phyloP scores from a whole-genome alignment of 2,888 invertebrate genomes.

The Pristionchus mayeri region DNA sequence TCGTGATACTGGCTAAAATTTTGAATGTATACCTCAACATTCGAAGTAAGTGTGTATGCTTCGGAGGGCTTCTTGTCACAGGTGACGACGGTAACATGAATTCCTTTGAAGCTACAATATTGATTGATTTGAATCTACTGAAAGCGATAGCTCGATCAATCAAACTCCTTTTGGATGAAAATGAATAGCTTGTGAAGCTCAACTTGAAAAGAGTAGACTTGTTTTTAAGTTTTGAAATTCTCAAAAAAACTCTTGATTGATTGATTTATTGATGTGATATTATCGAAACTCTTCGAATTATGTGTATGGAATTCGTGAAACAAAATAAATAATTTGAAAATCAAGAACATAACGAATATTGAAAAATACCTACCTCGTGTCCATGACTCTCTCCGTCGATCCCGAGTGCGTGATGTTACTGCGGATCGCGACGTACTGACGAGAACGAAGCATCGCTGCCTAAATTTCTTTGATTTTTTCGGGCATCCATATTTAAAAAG shows the following conservation, averaged over 20 bases:
- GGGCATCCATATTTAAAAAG: too few relatives aligned
- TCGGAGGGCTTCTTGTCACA: slow-evolving; percentile 27
- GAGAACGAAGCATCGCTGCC: neutral
- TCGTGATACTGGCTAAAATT: neutral
- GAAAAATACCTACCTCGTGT: slow-evolving; percentile 52
- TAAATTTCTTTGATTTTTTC: too few relatives aligned
- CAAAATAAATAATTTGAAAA: neutral
- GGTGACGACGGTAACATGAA: slow-evolving; percentile 37
- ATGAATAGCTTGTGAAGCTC: too few relatives aligned
- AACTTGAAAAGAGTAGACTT: too few relatives aligned
- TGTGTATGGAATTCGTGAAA: too few relatives aligned
- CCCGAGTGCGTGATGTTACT: slow-evolving; percentile 62
- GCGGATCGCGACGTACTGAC: neutral
- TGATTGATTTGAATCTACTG: too few relatives aligned
- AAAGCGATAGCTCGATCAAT: too few relatives aligned
- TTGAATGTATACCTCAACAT: neutral
- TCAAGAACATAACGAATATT: neutral
- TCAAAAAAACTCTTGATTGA: too few relatives aligned
- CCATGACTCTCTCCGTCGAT: slow-evolving; percentile 53
- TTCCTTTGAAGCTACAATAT: slow-evolving; percentile 34
- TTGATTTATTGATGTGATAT: too few relatives aligned
- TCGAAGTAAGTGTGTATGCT: neutral
- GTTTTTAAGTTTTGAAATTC: too few relatives aligned
- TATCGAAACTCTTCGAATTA: neutral
- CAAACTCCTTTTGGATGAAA: too few relatives aligned